Evolutionary conservation across 2,888 invertebrate genomes (phyloP).

Genomic region (Acanthosepion lycidas): DNA sequence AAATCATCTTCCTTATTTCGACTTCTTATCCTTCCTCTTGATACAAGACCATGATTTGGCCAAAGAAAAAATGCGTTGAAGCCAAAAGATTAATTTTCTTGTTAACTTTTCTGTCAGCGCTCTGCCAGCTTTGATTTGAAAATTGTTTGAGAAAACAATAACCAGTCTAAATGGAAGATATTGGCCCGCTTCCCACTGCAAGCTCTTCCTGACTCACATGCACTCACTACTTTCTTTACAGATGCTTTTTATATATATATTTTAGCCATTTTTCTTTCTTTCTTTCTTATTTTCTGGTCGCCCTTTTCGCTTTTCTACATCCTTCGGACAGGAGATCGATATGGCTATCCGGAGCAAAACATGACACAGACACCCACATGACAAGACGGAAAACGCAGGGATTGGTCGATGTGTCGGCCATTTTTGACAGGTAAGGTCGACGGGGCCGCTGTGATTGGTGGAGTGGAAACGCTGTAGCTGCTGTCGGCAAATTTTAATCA

Average conservation of each 20-base stretch:
- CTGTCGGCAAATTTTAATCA: neutral
- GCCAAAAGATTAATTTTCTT: too few relatives aligned
- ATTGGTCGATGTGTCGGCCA: neutral
- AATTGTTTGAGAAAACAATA: too few relatives aligned
- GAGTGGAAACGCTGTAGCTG: neutral
- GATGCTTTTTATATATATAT: neutral
- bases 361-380: constrained; percentile 4
- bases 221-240: too few relatives aligned
- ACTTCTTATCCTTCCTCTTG: too few relatives aligned
- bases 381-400: neutral
- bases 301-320: neutral
- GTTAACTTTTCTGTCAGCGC: too few relatives aligned
- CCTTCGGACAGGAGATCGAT: neutral
- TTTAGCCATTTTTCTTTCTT: neutral
- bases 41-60: too few relatives aligned
- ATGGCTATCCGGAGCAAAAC: neutral
- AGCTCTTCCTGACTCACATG: too few relatives aligned
- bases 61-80: too few relatives aligned
- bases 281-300: neutral
- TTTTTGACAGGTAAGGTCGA: neutral
- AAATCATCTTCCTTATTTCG: too few relatives aligned
- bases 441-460: neutral
- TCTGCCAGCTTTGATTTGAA: too few relatives aligned
- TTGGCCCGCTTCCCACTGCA: too few relatives aligned
- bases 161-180: too few relatives aligned